Base-by-base conservation (phyloP, 2,888 invertebrate genomes). In the Lasioglossum marginatum region DNA sequence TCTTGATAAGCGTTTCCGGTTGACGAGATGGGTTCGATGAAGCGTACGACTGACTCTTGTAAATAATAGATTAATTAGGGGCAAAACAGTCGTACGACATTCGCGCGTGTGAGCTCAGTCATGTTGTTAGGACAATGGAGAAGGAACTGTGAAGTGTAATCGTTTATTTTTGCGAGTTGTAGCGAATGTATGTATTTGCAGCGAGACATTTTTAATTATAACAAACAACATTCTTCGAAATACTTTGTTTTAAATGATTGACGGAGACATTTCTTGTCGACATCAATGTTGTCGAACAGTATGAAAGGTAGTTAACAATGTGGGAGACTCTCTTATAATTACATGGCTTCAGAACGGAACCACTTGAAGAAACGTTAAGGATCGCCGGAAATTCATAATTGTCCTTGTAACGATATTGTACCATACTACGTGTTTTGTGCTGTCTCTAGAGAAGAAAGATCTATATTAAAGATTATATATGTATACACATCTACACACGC, bases 371-470 rank as follows among this genome's bases (percentile, higher is more conserved):
- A 72, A 31, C 31, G 73, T 68, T 43, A 37, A 57, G 14, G 40
- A 78, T 85, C 70, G 77, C 77, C 77, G 80, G 83, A 72, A 72
- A 74, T 73, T 74, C 76, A 77, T 82, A 87, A 84, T 87, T 86
- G 88, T 89, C 88, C 77, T 87, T 93, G 92, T 92, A 93, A 92
- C 82, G 84, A 93, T 92, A 92, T 83, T 94, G 94, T 93, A 94
- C 90, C 80, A 94, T 94, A 93, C 76, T 93, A 87, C 87, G 89
- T 94, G 93, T 93, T 68, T 92, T 92, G 93, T 93, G 94, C 93
- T 92, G 93, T 93, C 92, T 92, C 85, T 93, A 93, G 93, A 90
- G 82, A 92, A 88, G 81, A 89, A 83, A 85, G 76, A 82, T 90
- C 89, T 90, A 91, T 90, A 90, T 87, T 83, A 87, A 89, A 87